phyloP scores from a whole-genome alignment of 2,888 invertebrate species.

The Standfussiana lucernea region DNA sequence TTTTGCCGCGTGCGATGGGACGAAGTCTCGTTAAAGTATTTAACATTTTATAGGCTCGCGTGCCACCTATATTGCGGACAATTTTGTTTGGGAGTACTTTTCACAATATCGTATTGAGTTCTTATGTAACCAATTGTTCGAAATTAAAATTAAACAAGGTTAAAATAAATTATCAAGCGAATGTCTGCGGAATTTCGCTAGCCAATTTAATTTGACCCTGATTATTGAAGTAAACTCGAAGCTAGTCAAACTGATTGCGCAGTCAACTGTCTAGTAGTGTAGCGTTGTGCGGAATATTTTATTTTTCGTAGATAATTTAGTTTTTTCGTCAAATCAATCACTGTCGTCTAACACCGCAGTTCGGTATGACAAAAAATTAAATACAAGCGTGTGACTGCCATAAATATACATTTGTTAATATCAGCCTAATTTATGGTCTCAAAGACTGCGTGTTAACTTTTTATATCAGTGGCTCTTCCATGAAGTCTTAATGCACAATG shows the following conservation, averaged over 20 bases:
- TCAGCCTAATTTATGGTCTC: conserved; percentile 20
- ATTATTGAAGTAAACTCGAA: not conserved
- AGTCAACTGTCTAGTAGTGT: conserved; percentile 2
- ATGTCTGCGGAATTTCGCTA: not conserved
- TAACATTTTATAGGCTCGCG: conserved; percentile 26
- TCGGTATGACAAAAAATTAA: conserved; percentile 13
- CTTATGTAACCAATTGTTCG: not conserved
- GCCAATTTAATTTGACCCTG: not conserved
- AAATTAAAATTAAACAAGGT: not conserved
- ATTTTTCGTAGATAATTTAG: conserved; percentile 7
- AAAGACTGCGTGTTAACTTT: conserved; percentile 14
- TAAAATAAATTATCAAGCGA: not conserved
- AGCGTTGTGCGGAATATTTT: not conserved
- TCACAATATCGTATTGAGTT: not conserved
- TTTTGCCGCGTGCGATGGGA: conserved; percentile 14
- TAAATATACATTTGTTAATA: conserved; percentile 5
- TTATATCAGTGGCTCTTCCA: no score
- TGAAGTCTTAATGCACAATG: no score
- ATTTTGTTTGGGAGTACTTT: conserved; percentile 17
- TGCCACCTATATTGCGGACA: conserved; percentile 22
- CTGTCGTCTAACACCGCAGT: not conserved
- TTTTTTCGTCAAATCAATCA: conserved; percentile 38
- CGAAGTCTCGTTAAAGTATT: conserved; percentile 4
- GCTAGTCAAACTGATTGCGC: not conserved
- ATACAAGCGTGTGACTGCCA: conserved; percentile 5